phyloP scores from a whole-genome alignment of 2,888 invertebrate genomes.

The Plutella xylostella region DNA sequence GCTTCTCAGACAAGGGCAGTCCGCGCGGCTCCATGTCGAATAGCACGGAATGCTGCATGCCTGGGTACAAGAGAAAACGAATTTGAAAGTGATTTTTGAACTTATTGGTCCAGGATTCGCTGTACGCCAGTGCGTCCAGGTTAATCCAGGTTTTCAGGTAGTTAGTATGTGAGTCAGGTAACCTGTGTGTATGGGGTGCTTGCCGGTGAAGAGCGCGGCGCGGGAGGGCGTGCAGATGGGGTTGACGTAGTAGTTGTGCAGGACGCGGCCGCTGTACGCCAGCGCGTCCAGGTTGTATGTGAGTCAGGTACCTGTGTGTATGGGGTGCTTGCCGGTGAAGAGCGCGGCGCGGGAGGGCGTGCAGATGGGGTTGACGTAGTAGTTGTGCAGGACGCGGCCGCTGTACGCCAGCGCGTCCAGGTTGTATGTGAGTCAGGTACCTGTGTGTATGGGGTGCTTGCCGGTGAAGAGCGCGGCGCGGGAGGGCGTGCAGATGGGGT shows the following conservation, averaged over 20 bases:
- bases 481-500: conserved; percentile 93
- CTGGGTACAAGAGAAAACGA: conserved; percentile 29
- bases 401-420: conserved; percentile 89
- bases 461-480: conserved; percentile 91
- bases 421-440: conserved; percentile 89
- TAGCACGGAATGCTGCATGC: conserved; percentile 83
- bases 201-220: conserved; percentile 90
- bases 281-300: conserved; percentile 93
- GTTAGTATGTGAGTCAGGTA: conserved; percentile 11
- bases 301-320: conserved; percentile 84
- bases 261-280: conserved; percentile 84
- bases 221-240: conserved; percentile 93
- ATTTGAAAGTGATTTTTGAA: not conserved
- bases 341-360: conserved; percentile 90
- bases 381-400: conserved; percentile 85
- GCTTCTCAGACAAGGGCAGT: conserved; percentile 81
- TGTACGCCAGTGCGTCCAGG: not conserved
- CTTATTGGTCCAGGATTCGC: too few relatives aligned
- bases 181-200: conserved; percentile 91
- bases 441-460: conserved; percentile 90
- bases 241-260: conserved; percentile 90
- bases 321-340: conserved; percentile 93
- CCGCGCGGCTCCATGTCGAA: conserved; percentile 86
- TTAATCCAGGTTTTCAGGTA: not conserved
- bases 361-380: conserved; percentile 92